These are phyloP conservation scores for Actinernus sp. DNA, from an alignment of 92 coral and sea anemone species.

Conservation along the genomic window DNA sequence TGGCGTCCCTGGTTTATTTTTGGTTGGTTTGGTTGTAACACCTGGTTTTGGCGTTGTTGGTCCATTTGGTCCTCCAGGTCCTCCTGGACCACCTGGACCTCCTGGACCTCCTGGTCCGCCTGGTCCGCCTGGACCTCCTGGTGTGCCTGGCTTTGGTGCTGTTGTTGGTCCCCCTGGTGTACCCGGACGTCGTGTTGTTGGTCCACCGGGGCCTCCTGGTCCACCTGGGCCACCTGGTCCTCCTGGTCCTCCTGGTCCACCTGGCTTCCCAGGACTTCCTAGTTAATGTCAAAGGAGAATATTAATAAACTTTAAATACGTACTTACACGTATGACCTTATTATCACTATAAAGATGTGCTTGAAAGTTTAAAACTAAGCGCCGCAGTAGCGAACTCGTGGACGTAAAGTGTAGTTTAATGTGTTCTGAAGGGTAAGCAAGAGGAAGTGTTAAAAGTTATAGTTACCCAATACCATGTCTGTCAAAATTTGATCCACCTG, in stretches of 20 bases:
- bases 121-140: conserved; percentile 73
- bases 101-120: conserved; percentile 88
- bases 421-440: no score
- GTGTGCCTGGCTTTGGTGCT: conserved; percentile 58
- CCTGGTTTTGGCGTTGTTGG: conserved; percentile 66
- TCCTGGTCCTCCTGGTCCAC: conserved; percentile 81
- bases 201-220: conserved; percentile 82
- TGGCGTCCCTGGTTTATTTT: conserved; percentile 73
- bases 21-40: conserved; percentile 49
- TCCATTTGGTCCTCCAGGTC: conserved; percentile 88
- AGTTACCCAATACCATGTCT: no score
- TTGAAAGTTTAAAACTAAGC: no score
- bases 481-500: no score
- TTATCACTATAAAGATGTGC: no score
- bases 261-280: no score
- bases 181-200: no score
- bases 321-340: no score
- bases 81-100: conserved; percentile 80
- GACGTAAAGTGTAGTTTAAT: no score
- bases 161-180: conserved; percentile 72
- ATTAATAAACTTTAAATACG: no score
- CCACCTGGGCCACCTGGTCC: conserved; percentile 90
- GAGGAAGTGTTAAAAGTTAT: no score
- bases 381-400: no score
- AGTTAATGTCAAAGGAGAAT: conserved; percentile 44